Evolutionary conservation across 1,140 invertebrate species (phyloP), one percentile per base, ranked within the genome.

Genomic region (Pseudomyrmex sp.): DNA sequence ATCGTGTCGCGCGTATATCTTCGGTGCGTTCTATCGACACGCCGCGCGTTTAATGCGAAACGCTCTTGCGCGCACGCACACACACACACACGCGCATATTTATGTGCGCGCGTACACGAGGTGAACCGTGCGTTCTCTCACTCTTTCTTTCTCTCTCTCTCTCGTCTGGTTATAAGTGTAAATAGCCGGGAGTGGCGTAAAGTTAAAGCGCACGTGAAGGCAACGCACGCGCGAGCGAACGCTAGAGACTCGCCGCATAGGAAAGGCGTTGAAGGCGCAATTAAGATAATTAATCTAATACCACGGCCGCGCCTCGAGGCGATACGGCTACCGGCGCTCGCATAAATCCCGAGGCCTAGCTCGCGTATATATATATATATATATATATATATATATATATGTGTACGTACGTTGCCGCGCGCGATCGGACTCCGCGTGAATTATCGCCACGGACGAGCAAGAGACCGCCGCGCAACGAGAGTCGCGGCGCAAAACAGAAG

Each of bases 271-370:
- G 86, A 89, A 73, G 90, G 89, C 77, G 89, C 90, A 92, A 93
- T 93, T 93, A 92, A 93, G 92, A 91, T 92, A 92, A 93, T 92
- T 91, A 92, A 92, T 93, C 90, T 91, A 91, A 91, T 93, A 87
- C 90, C 86, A 79, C 74, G 63, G 52, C 74, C 54, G 52, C 63
- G 50, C 75, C 82, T 84, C 63, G 54, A 12, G 63, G 74, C 82
- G 66, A 70, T 84, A 48, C 63, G 5, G 74, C 74, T 84, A 84
- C 82, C 75, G 82, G 35, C 62, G 46, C 73, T 68, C 62, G 70
- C 84, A 83, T 82, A 75, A 82, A 88, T 88, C 84, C 66, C 61
- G 20, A 13, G 12, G 48, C 44, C 66, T 44, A 58, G 89, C 86
- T 85, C 83, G 79, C 73, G 82, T 84, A 77, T 54, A 26, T 26